Evolutionary conservation across 2,113 vertebrate species (phyloP).

Genomic region (Callaeas wilsoni): DNA sequence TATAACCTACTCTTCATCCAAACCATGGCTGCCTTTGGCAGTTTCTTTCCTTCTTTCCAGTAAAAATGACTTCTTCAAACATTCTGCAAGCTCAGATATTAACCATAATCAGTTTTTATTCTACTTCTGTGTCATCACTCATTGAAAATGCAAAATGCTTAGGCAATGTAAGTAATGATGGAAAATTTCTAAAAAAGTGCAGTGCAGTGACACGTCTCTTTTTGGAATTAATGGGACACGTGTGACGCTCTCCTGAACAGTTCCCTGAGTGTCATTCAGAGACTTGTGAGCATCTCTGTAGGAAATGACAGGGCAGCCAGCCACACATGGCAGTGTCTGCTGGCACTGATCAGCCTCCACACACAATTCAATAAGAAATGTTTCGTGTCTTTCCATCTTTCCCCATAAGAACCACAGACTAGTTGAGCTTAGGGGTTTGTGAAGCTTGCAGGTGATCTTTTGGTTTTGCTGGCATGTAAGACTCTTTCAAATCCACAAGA

Average conservation of each 20-base stretch:
- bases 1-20: not conserved
- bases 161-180: not conserved
- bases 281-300: not conserved
- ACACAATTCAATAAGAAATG: not conserved
- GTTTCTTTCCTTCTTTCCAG: not conserved
- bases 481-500: not conserved
- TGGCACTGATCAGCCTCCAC: not conserved
- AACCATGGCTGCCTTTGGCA: not conserved
- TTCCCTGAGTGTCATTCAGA: not conserved
- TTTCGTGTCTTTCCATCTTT: not conserved
- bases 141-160: not conserved
- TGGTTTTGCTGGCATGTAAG: not conserved
- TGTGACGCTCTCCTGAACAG: not conserved
- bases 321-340: not conserved
- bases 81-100: not conserved
- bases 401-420: not conserved
- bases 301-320: slow-evolving; percentile 8
- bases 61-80: not conserved
- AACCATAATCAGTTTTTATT: not conserved
- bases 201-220: not conserved
- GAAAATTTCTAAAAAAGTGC: not conserved
- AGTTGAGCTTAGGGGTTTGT: not conserved
- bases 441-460: not conserved
- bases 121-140: not conserved
- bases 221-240: not conserved